phyloP scores from a whole-genome alignment of 2,113 vertebrate genomes.

The Lonchura striata region DNA sequence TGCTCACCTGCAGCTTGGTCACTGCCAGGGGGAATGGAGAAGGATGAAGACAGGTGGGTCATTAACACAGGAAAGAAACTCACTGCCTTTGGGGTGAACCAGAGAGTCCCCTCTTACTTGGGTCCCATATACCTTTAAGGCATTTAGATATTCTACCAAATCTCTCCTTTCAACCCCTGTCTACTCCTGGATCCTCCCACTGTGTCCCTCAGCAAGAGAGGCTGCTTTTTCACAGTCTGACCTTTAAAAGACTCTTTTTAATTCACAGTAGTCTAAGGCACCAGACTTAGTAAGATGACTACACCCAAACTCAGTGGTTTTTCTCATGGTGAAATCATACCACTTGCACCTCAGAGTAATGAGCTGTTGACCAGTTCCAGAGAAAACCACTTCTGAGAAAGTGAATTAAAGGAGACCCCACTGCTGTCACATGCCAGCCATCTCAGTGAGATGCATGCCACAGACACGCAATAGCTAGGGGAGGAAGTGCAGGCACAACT shows the following conservation, averaged over 20 bases:
- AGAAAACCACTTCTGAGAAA: not conserved
- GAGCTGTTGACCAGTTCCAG: not conserved
- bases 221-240: not conserved
- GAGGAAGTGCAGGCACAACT: not conserved
- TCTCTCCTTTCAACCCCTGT: not conserved
- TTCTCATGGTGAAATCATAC: not conserved
- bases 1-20: constrained; percentile 89
- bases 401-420: not conserved
- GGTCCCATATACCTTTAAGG: not conserved
- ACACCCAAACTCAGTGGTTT: not conserved
- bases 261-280: not conserved
- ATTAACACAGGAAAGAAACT: not conserved
- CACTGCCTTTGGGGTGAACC: not conserved
- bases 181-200: not conserved
- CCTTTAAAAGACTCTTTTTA: not conserved
- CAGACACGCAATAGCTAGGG: not conserved
- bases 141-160: not conserved
- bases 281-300: not conserved
- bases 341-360: not conserved
- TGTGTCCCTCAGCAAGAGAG: not conserved
- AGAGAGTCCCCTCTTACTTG: not conserved
- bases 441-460: not conserved
- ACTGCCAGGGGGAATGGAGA: constrained; percentile 69
- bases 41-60: not conserved
- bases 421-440: not conserved